Base-by-base conservation (phyloP, 2,797 vertebrate genomes). In the Pangasius larnaudii region DNA sequence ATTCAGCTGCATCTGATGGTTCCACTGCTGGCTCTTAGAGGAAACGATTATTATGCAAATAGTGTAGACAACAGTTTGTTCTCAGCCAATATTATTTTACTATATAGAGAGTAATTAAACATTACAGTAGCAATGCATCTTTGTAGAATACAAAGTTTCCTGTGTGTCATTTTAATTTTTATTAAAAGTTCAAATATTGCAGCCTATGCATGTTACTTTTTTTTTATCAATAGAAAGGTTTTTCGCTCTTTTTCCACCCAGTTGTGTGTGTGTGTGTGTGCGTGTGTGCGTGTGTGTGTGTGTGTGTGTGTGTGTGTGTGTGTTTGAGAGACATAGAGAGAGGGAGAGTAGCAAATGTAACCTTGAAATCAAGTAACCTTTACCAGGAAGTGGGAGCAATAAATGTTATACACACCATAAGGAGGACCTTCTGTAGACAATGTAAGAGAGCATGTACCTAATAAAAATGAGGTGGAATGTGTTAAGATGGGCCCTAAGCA, bases 361-460 rank as follows among this genome's bases (percentile, higher is more conserved):
- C 89, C 89, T 91, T 91, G 85, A 86, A 63, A 65, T 46, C 75
- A 69, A 61, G 59, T 90, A 86, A 89, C 91, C 87, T 92, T 90
- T 65, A 65, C 39, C 71, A 87, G 78, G 72, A 65, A 77, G 63
- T 65, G 18, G 69, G 79, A 86, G 59, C 85, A 81, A 78, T 71
- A 90, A 91, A 91, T 83, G 88, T 87, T 83, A 79, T 87, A 80
- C 56, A 71, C 30, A 65, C 77, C 89, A 89, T 84, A 90, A 89
- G 85, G 82, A 69, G 88, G 69, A 75, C 61, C 85, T 86, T 90
- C 86, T 90, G 82, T 82, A 87, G 51, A 65, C 75, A 78, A 74
- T 86, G 53, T 36, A 0, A 72, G 39, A 69, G 30, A 46, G 39
- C 27, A 74, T 74, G 71, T 22, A 74, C 42, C 71, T 74, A 27